Evolutionary conservation across 2,888 invertebrate species (phyloP).

Genomic region (Hecatera dysodea): DNA sequence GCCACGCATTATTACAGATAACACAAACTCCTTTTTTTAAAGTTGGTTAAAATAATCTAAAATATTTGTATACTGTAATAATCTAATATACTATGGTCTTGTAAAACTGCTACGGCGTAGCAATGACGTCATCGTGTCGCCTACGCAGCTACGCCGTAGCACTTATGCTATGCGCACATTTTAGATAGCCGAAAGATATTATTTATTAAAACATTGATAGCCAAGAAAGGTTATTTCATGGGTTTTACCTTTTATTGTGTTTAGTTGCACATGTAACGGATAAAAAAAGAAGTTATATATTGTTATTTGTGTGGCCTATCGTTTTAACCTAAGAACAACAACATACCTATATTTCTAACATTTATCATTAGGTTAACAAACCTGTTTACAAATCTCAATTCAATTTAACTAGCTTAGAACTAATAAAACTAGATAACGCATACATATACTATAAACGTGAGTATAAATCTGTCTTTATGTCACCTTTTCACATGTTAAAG

Average conservation of each 20-base stretch:
- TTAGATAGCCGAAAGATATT: neutral
- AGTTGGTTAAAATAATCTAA: no score
- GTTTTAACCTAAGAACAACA: neutral
- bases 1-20: no score
- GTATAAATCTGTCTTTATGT: no score
- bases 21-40: no score
- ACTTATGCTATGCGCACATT: neutral
- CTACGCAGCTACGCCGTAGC: conserved; percentile 26
- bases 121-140: neutral
- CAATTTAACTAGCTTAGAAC: neutral
- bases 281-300: neutral
- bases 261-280: neutral
- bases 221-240: neutral
- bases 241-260: neutral
- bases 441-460: no score
- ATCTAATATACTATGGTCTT: no score
- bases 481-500: no score
- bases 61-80: no score
- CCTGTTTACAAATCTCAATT: neutral
- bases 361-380: neutral
- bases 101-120: no score
- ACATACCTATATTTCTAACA: neutral
- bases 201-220: neutral
- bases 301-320: neutral
- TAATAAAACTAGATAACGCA: neutral